Base-by-base conservation (phyloP, 1,140 invertebrate species). In the Drosophila prosaltans region DNA sequence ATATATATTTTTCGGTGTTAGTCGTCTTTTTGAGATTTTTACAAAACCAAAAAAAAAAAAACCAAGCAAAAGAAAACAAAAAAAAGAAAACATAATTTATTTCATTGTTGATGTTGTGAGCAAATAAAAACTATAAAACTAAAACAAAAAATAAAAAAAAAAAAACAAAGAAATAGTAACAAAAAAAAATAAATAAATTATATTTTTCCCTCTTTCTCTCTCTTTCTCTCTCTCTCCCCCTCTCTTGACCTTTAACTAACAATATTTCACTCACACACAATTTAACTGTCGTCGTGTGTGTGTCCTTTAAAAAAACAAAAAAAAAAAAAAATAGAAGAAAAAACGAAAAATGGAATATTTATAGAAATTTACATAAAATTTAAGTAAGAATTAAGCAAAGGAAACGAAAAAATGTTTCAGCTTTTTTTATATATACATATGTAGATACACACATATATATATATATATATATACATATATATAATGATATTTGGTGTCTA, bases 81-180 rank as follows among this genome's bases (percentile, higher is more conserved):
- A 78, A 57, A 24, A 77, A 68, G 70, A 82, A 65, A 60, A 70
- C 63, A 81, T 59, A 75, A 81, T 89, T 75, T 90, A 91, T 91
- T 91, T 91, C 77, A 91, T 88, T 91, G 91, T 92, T 92, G 91
- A 92, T 92, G 91, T 92, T 92, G 91, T 92, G 81, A 92, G 83
- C 86, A 75, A 74, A 75, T 36, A 36, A 36, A 36, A 16, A 16
- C 16, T 16, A 16, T 16, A 16, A 36, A 36, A 36, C 6, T 36
- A 36, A 30, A 30, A 2, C 6, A 36, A 36, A 68, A 61, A 28
- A 69, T 58, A 43, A 59, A 80, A 40, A 39, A 54, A 30, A 32
- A 57, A 48, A 7, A 43, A 54, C 51, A 72, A 60, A 28, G 36
- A 68, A 61, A 61, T 39, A 28, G 57, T 51, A 43, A 41, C 2